Conservation (phyloP, 2,797 vertebrate genomes). For the Tympanoctomys barrerae region DNA sequence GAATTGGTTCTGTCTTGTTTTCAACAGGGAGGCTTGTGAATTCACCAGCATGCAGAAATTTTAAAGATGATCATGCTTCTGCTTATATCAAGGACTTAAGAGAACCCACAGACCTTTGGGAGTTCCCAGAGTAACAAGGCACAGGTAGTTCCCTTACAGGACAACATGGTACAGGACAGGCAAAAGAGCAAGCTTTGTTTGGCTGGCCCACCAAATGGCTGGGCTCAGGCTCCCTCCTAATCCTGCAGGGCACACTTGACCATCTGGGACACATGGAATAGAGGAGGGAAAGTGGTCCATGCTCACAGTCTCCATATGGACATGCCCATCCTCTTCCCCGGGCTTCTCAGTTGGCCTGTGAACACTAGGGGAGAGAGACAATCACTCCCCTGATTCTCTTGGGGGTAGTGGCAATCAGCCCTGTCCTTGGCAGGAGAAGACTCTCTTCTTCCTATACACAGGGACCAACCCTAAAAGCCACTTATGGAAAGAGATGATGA, state of each 20-base stretch:
- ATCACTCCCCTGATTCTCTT: neutral
- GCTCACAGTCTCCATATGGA: neutral
- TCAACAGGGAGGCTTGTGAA: neutral
- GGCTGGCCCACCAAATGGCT: too few species aligned
- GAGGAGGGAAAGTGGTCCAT: neutral
- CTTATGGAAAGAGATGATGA: neutral
- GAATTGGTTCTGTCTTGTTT: neutral
- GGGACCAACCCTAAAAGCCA: neutral
- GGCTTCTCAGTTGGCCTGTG: neutral
- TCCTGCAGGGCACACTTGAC: neutral
- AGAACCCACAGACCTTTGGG: neutral
- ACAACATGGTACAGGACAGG: neutral
- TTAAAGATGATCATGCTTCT: neutral
- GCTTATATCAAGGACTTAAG: neutral
- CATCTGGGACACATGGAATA: neutral
- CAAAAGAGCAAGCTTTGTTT: neutral
- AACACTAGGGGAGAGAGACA: neutral
- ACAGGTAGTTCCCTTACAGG: neutral
- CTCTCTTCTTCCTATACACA: neutral
- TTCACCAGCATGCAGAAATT: neutral
- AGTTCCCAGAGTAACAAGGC: neutral
- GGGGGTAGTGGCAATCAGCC: neutral
- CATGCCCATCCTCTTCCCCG: neutral
- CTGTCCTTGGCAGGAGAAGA: neutral
- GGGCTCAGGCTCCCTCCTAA: neutral